A percentile compares a stretch with the other conserved stretches of the same genome.
Conservation (phyloP, 2,113 vertebrate genomes). For the Campylorhamphus procurvoides region DNA sequence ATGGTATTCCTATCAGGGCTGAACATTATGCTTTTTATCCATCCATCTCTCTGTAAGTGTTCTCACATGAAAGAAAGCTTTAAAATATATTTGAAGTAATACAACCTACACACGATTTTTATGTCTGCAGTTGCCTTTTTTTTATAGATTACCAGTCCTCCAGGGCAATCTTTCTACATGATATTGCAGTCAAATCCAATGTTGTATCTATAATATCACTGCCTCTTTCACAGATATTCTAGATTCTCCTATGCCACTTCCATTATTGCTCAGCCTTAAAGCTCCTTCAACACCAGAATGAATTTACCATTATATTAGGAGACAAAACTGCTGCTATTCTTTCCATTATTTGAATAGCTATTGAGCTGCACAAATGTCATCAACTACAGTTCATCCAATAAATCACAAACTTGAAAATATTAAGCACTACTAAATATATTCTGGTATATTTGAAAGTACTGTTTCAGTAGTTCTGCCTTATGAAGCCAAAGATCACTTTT, state of each 20-base stretch:
- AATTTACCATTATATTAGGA: slow-evolving; percentile 1
- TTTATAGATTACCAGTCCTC: slow-evolving; percentile 21
- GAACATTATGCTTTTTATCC: background rate
- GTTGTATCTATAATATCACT: slow-evolving; percentile 9
- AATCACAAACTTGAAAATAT: slow-evolving; percentile 5
- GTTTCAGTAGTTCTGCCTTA: background rate
- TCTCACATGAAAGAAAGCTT: background rate
- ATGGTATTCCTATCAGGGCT: background rate
- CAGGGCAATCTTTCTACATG: slow-evolving; percentile 12
- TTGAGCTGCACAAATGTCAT: slow-evolving; percentile 20
- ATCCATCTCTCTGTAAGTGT: background rate
- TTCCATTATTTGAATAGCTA: slow-evolving; percentile 8
- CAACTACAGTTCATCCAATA: background rate
- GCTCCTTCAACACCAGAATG: background rate
- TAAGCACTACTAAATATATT: slow-evolving; percentile 8
- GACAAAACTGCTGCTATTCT: background rate
- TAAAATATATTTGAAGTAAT: slow-evolving; percentile 39
- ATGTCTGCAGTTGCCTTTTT: background rate
- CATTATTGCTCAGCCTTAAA: slow-evolving; percentile 12
- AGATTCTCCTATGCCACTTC: background rate
- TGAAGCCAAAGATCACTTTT: background rate
- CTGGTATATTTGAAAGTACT: background rate
- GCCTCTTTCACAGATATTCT: background rate
- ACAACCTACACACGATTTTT: slow-evolving; percentile 10
- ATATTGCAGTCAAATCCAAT: slow-evolving; percentile 17